Base-by-base conservation (phyloP, 2,888 invertebrate species). In the Drosophila tanythrix region DNA sequence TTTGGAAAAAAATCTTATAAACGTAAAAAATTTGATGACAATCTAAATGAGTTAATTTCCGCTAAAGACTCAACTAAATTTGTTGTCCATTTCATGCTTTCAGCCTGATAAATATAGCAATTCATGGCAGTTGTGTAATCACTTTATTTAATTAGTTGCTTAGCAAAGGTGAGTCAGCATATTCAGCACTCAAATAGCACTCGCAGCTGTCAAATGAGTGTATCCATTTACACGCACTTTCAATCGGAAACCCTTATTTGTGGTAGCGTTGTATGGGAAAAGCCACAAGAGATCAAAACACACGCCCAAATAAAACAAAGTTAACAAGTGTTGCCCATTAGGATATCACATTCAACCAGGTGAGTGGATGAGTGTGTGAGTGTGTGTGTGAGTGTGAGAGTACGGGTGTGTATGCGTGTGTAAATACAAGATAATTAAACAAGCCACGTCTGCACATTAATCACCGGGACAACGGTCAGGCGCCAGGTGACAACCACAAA, bases 361-460 rank as follows among this genome's bases (percentile, higher is more conserved):
- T 33, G 58, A 38, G 13, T 65, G 40, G 33, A 43, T 40, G 51
- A 27, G 25, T 61, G 50, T 43, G 21, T 43, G 11, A 3, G 10
- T 36, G 50, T 60, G 40, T 31, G 59, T 46, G 25, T 55, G 43
- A n/a, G 33, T 50, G 43, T 63, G 43, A 33, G 3, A 10, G 33
- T 11, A 33, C 33, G 33, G 33, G 11, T 33, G 43, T 68, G 63
- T 64, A 62, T 79, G 80, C 61, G 70, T 67, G 68, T 68, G 66
- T 58, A 65, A 81, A 79, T 83, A 80, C 87, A 88, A 86, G 90
- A 82, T 87, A 90, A 88, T 90, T 87, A 88, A 86, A 82, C 87
- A 90, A 77, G 77, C 89, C 82, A 72, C 80, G 72, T 76, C 65
- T 67, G 73, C 74, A 76, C 89, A 88, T 90, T 87, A 90, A 90